Percentiles rank a stretch among this genome's conserved stretches.
Evolutionary conservation across 1,140 invertebrate species (phyloP).

Genomic region (Hormaphis cornu): DNA sequence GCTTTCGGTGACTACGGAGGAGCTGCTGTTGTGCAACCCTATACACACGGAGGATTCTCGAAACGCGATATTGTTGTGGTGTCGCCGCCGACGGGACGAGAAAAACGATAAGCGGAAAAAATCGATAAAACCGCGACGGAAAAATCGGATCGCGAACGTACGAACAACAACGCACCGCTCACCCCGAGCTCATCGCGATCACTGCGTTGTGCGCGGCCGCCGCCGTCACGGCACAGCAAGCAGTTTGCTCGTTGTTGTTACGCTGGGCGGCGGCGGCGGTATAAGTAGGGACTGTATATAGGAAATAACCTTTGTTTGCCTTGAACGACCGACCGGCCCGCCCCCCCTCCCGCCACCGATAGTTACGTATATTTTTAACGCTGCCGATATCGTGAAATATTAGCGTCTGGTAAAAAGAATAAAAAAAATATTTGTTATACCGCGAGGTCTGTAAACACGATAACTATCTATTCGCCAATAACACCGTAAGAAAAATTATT

Average conservation of each 20-base stretch:
- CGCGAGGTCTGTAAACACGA: too few species aligned
- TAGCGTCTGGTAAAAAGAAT: too few species aligned
- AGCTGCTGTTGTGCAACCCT: too few species aligned
- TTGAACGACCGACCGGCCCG: neutral
- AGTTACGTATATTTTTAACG: neutral
- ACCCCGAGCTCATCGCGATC: constrained; percentile 6
- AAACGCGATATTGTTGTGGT: too few species aligned
- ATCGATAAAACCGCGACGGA: neutral
- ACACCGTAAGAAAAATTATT: too few species aligned
- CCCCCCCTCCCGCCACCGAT: neutral
- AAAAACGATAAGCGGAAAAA: neutral
- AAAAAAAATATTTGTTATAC: too few species aligned
- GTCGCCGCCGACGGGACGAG: too few species aligned
- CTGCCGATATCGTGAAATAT: neutral
- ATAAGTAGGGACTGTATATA: constrained; percentile 22
- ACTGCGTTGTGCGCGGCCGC: neutral
- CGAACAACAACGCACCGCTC: neutral
- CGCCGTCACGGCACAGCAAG: neutral
- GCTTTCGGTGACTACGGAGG: too few species aligned
- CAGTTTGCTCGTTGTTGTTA: neutral
- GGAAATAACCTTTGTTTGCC: constrained; percentile 32
- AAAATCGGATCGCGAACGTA: neutral
- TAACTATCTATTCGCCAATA: too few species aligned
- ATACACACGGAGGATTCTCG: too few species aligned
- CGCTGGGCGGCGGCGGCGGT: neutral